Percentiles rank a stretch among this genome's conserved stretches.
Evolutionary conservation across 1,140 invertebrate species (phyloP).

Genomic region (Drosophila bocqueti): DNA sequence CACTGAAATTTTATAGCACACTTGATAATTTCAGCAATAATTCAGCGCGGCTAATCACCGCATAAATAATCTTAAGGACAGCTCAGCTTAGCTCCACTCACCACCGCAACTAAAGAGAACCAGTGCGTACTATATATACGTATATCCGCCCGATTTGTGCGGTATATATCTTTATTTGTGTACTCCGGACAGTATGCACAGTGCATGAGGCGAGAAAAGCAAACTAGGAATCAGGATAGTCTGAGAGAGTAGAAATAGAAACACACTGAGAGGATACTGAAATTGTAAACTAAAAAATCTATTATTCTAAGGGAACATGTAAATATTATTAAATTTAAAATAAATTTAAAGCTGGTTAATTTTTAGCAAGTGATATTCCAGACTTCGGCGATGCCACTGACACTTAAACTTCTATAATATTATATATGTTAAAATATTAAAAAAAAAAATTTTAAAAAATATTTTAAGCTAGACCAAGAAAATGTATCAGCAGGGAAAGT

Average conservation of each 20-base stretch:
- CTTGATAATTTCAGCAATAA: slow-evolving; percentile 83
- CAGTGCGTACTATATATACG: slow-evolving; percentile 30
- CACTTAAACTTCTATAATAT: too few species aligned
- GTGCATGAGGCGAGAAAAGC: slow-evolving; percentile 42
- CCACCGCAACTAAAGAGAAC: slow-evolving; percentile 8
- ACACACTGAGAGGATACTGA: not conserved
- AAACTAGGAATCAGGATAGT: slow-evolving; percentile 23
- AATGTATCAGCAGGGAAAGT: too few species aligned
- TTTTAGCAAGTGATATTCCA: too few species aligned
- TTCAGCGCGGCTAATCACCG: slow-evolving; percentile 77
- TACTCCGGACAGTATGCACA: slow-evolving; percentile 36
- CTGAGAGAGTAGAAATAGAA: slow-evolving; percentile 1
- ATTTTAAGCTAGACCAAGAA: too few species aligned
- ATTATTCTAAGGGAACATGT: too few species aligned
- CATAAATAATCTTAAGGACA: slow-evolving; percentile 82
- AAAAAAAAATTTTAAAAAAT: too few species aligned
- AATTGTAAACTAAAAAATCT: too few species aligned
- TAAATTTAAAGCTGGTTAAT: too few species aligned
- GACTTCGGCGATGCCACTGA: too few species aligned
- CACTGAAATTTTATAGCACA: slow-evolving; percentile 80
- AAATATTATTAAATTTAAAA: too few species aligned
- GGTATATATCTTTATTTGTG: slow-evolving; percentile 28
- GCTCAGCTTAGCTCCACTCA: slow-evolving; percentile 36
- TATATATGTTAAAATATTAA: too few species aligned
- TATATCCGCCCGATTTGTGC: slow-evolving; percentile 31